Evolutionary conservation across 2,797 vertebrate genomes (phyloP).

Genomic region (Chanos chanos): DNA sequence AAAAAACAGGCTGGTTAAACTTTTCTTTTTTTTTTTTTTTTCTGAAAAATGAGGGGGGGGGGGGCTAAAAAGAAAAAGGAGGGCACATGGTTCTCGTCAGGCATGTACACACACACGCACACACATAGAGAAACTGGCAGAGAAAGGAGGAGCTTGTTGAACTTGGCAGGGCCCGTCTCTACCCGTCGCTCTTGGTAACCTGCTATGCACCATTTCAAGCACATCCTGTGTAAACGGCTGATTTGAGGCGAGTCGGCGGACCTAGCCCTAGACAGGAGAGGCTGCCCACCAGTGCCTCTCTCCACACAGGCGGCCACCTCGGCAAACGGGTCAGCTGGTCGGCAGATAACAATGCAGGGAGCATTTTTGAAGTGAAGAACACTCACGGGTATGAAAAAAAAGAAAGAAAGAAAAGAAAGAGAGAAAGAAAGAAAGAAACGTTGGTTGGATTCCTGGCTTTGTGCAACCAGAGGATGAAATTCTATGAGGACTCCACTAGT

Average conservation of each 20-base stretch:
- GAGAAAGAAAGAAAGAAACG: slow-evolving; percentile 11
- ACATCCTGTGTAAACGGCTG: slow-evolving; percentile 19
- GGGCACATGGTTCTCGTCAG: slow-evolving; percentile 72
- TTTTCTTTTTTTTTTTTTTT: too few relatives aligned
- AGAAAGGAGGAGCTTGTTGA: slow-evolving; percentile 8
- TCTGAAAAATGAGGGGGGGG: too few relatives aligned
- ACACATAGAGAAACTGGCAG: slow-evolving; percentile 38
- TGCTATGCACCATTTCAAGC: slow-evolving; percentile 65
- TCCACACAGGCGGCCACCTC: neutral
- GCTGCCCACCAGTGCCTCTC: slow-evolving; percentile 15
- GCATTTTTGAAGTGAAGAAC: slow-evolving; percentile 38
- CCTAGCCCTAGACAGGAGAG: slow-evolving; percentile 8
- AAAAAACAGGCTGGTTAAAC: neutral
- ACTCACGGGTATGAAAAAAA: slow-evolving; percentile 29
- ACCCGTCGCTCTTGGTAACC: slow-evolving; percentile 61
- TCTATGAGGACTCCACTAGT: slow-evolving; percentile 44
- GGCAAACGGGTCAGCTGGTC: slow-evolving; percentile 2
- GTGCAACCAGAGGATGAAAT: slow-evolving; percentile 42
- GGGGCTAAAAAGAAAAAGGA: slow-evolving; percentile 46
- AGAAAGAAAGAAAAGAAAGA: slow-evolving; percentile 2
- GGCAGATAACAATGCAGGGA: slow-evolving; percentile 14
- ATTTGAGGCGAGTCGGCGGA: slow-evolving; percentile 30
- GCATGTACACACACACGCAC: slow-evolving; percentile 41
- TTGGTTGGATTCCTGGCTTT: slow-evolving; percentile 39
- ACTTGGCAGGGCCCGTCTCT: slow-evolving; percentile 52